These are phyloP conservation scores for Naja naja DNA, from an alignment of 2,113 vertebrate species.

Conservation along the genomic window DNA sequence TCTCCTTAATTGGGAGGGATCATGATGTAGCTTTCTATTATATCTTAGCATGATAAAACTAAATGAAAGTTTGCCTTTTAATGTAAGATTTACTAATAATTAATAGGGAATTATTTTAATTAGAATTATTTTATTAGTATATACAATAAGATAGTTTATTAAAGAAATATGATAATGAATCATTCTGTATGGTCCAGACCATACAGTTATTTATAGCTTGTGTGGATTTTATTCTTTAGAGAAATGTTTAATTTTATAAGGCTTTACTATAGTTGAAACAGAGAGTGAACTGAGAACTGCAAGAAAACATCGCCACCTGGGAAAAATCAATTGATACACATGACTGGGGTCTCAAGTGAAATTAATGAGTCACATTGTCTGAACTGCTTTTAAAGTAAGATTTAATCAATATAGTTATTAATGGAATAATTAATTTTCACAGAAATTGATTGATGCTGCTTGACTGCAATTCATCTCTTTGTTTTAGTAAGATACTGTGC, in stretches of 20 bases:
- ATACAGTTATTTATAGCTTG: background rate
- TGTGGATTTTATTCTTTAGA: background rate
- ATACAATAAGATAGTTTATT: fast-evolving
- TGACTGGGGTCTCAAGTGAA: slow-evolving; percentile 51
- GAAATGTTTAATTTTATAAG: slow-evolving; percentile 5
- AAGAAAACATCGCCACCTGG: slow-evolving; percentile 36
- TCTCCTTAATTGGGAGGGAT: background rate
- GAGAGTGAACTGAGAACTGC: slow-evolving; percentile 28
- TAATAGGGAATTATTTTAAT: background rate
- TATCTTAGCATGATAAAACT: background rate
- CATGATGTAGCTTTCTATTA: background rate
- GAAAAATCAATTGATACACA: slow-evolving; percentile 49
- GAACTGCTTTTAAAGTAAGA: slow-evolving; percentile 61
- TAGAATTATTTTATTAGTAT: slow-evolving; percentile 1
- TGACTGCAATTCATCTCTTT: slow-evolving; percentile 51
- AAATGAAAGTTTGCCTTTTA: background rate
- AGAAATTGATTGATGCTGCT: slow-evolving; percentile 54
- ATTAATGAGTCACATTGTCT: slow-evolving; percentile 61
- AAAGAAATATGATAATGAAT: background rate
- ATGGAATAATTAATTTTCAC: slow-evolving; percentile 61
- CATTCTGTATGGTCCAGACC: background rate
- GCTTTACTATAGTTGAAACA: slow-evolving; percentile 30
- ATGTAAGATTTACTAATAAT: background rate
- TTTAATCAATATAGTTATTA: slow-evolving; percentile 57
- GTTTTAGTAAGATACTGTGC: slow-evolving; percentile 25